These are phyloP conservation scores for Euspilapteryx auroguttella DNA, from an alignment of 2,888 invertebrate species.

Conservation along the genomic window DNA sequence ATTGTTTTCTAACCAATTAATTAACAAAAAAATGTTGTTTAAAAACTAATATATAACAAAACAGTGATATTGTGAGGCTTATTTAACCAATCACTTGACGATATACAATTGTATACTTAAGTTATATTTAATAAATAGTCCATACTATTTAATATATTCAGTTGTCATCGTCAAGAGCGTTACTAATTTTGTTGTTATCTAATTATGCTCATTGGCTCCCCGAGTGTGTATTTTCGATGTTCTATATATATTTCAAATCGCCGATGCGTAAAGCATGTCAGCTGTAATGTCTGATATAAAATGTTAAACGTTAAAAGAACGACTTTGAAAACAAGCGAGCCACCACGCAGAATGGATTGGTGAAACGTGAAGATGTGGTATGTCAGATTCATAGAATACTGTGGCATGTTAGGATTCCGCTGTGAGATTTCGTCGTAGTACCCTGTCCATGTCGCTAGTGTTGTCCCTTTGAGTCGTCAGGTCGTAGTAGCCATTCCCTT, in stretches of 20 bases:
- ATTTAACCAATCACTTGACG: slow-evolving; percentile 20
- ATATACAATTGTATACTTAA: slow-evolving; percentile 7
- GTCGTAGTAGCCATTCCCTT: too few relatives aligned
- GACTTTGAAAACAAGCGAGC: slow-evolving; percentile 19
- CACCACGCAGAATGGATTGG: slow-evolving; percentile 32
- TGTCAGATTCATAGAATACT: too few relatives aligned
- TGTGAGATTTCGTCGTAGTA: too few relatives aligned
- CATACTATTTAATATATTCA: too few relatives aligned
- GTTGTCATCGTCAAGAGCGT: too few relatives aligned
- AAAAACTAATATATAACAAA: too few relatives aligned
- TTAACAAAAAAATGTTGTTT: slow-evolving; percentile 16
- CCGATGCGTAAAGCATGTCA: slow-evolving; percentile 28
- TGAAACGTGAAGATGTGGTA: too few relatives aligned
- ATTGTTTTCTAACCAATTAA: slow-evolving; percentile 15
- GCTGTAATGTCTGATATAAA: slow-evolving; percentile 17
- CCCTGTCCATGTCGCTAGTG: too few relatives aligned
- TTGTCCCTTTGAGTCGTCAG: too few relatives aligned
- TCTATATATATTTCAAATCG: not conserved
- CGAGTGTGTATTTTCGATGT: slow-evolving; percentile 10
- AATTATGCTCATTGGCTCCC: slow-evolving; percentile 33
- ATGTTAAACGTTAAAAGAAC: slow-evolving; percentile 17
- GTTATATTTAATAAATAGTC: slow-evolving; percentile 6
- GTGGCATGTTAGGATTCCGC: too few relatives aligned
- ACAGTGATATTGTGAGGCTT: slow-evolving; percentile 36
- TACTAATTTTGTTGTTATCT: too few relatives aligned